Base-by-base conservation (phyloP, 2,797 vertebrate genomes). In the Halcyon chelicuti region DNA sequence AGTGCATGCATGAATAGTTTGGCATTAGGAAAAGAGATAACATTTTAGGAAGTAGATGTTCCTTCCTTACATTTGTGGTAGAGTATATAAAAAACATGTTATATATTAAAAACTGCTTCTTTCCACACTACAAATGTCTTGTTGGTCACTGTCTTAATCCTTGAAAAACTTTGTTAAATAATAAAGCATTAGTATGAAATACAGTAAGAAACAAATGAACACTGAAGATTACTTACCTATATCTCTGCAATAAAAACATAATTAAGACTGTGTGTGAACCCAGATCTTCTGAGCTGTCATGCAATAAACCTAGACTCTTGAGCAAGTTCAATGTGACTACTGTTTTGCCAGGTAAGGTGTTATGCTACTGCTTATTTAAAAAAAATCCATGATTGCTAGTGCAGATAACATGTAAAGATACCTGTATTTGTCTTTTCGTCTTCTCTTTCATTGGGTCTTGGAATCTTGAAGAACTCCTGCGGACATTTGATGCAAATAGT, bases 1-100 rank as follows among this genome's bases (percentile, higher is more conserved):
- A 0, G 0, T 55, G n/a, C 13, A 20, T 47, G 8, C 25, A 31
- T 47, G 44, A 83, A 39, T 58, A 40, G 3, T 88, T 73, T 66
- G 80, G 29, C 46, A 65, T 58, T 4, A 40, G 21, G 47, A 83
- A 60, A 73, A 88, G 39, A 42, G 14, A 4, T 26, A 60, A 5
- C 12, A 35, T 63, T 92, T 80, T 67, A 77, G 42, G n/a, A 70
- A 76, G 23, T 4, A 92, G 31, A 23, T 54, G 21, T 39, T 90
- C 16, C 22, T 85, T 79, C 49, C 10, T 18, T 79, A 10, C 1
- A 4, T 51, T 42, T 62, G 22, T 62, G 33, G 9, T 42, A 58
- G 14, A 88, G 46, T 79, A 10, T 21, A 44, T 61, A 23, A 46
- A 79, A 79, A 73, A 3, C 10, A 35, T 7, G 3, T 62, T 73